phyloP scores from a whole-genome alignment of 2,113 vertebrate species.

The Ctenodactylus gundi region DNA sequence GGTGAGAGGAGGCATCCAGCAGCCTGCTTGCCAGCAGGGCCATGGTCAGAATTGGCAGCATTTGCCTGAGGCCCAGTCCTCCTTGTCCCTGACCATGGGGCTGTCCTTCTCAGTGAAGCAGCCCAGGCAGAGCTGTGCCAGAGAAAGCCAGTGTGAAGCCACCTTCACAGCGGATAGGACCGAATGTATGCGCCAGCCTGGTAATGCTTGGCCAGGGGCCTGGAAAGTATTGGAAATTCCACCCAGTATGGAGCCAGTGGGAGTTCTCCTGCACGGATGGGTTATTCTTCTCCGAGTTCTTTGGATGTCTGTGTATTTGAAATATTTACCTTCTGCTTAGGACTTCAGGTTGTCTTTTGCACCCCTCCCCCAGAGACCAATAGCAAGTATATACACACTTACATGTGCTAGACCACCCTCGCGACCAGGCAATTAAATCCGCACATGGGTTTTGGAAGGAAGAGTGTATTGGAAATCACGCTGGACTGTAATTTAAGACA shows the following conservation, averaged over 20 bases:
- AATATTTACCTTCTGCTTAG: constrained; percentile 78
- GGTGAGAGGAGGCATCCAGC: background rate
- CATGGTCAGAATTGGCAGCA: background rate
- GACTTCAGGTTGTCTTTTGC: constrained; percentile 18
- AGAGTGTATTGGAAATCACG: background rate
- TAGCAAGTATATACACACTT: background rate
- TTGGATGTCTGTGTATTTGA: constrained; percentile 63
- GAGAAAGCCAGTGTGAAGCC: fast-evolving
- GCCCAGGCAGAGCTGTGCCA: fast-evolving
- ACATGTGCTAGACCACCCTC: constrained; percentile 71
- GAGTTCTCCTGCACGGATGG: background rate
- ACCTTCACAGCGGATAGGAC: constrained; percentile 41
- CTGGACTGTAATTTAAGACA: constrained; percentile 18
- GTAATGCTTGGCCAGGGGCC: constrained; percentile 76
- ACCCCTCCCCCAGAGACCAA: constrained; percentile 50
- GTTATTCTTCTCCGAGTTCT: constrained; percentile 70
- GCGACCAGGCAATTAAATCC: constrained; percentile 45
- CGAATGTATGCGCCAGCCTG: background rate
- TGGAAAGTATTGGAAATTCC: constrained; percentile 74
- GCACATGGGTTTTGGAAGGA: background rate
- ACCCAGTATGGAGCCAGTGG: constrained; percentile 68
- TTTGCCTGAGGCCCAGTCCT: background rate
- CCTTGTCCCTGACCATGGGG: background rate
- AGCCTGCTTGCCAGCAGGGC: background rate
- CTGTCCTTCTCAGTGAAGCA: background rate